phyloP scores from a whole-genome alignment of 1,140 invertebrate species.

The Caenorhabditis latens region DNA sequence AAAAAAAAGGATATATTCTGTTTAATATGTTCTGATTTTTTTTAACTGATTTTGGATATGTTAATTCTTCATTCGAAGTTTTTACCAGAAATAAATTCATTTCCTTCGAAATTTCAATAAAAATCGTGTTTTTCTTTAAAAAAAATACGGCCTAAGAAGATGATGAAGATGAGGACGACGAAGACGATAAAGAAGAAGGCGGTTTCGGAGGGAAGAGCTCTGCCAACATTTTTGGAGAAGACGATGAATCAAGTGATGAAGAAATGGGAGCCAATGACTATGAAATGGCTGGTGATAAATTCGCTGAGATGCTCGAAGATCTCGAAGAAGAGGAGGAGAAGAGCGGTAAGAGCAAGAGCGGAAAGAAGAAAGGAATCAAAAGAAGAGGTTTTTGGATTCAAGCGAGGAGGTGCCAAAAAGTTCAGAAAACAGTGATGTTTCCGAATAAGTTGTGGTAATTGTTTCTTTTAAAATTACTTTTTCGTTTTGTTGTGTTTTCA shows the following conservation, averaged over 20 bases:
- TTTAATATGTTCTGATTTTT: too few species aligned
- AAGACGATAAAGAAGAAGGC: conserved; percentile 9
- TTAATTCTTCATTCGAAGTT: too few species aligned
- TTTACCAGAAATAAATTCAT: too few species aligned
- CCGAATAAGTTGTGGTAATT: too few species aligned
- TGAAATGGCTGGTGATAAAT: conserved; percentile 35
- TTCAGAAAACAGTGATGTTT: conserved; percentile 21
- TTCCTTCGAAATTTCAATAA: too few species aligned
- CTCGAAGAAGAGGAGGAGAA: conserved; percentile 6
- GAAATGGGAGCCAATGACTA: conserved; percentile 9
- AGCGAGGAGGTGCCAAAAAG: conserved; percentile 26
- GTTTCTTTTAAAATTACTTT: too few species aligned
- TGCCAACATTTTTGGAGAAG: conserved; percentile 11
- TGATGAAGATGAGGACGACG: neutral
- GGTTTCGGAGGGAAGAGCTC: conserved; percentile 34
- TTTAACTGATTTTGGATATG: too few species aligned
- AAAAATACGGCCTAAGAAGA: too few species aligned
- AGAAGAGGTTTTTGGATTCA: conserved; percentile 14
- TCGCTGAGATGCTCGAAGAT: conserved; percentile 39
- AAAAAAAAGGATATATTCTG: too few species aligned
- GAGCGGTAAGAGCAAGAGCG: neutral
- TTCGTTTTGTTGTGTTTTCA: too few species aligned
- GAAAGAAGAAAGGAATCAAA: conserved; percentile 42
- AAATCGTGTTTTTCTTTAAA: too few species aligned
- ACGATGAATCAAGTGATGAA: conserved; percentile 34